Base-by-base conservation (phyloP, 2,797 vertebrate species). In the Acanthurus leucopareius region DNA sequence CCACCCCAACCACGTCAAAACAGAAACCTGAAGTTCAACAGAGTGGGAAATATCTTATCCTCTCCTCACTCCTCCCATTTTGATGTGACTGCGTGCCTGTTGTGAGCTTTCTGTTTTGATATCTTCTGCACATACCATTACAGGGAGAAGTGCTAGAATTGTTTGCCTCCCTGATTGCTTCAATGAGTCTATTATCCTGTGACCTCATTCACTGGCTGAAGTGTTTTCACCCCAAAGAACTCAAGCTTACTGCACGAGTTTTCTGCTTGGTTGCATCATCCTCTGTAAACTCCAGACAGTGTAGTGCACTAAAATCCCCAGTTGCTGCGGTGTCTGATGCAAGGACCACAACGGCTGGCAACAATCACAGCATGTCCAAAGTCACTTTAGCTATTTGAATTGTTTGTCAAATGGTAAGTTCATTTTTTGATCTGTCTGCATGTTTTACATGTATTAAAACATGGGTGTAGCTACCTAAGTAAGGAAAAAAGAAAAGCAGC, bases 121-220 rank as follows among this genome's bases (percentile, higher is more conserved):
- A 47, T 61, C 51, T 57, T 56, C 38, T 44, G 32, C 60, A 62
- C 73, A 80, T 52, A 71, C 54, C 25, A 4, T 58, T 54, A 57
- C 68, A 61, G 1, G 67, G 77, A 83, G 77, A 56, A 65, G 52
- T 15, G 9, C 73, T 38, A 17, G 45, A 67, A 25, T 59, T 51
- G 59, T 79, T 64, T 66, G 16, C 62, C 64, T 80, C 70, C 38
- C 48, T 25, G 19, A 40, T 66, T 51, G 38, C 47, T 59, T 66
- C 56, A 80, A 58, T 53, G 51, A 72, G 51, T 70, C 69, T 28
- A 67, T 66, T 82, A 71, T 83, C 35, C 79, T 28, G 63, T 88
- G 77, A 86, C 69, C 70, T 90, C 84, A 83, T 74, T 79, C 70
- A 53, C 74, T 67, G 57, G 69, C 79, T 80, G 57, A 73, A 66